Conservation (phyloP, 2,888 invertebrate species). For the Globia sparganii region DNA sequence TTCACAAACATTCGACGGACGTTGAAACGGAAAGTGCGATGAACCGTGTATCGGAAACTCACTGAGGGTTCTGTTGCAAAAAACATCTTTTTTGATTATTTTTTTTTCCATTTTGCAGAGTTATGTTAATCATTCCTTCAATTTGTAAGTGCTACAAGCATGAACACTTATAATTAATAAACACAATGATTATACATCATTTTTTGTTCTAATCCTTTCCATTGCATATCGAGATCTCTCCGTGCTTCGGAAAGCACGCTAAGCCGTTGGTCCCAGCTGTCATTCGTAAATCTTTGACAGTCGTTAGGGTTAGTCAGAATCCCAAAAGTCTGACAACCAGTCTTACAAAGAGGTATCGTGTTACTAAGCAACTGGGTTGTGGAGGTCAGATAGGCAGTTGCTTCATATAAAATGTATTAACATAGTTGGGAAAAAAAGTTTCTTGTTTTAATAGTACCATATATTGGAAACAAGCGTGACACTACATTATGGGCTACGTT, state of each 20-base stretch:
- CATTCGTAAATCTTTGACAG: neutral
- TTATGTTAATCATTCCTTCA: neutral
- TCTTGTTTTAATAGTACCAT: too few relatives aligned
- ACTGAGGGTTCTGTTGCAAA: conserved; percentile 23
- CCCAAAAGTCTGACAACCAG: neutral
- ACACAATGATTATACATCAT: neutral
- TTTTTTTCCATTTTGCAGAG: neutral
- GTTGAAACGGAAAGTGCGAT: conserved; percentile 40
- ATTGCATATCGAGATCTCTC: too few relatives aligned
- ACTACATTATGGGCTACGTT: neutral
- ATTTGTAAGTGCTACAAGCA: neutral
- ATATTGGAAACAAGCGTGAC: too few relatives aligned
- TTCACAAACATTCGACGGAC: conserved; percentile 53
- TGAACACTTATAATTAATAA: neutral
- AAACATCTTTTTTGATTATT: neutral
- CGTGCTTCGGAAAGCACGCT: too few relatives aligned
- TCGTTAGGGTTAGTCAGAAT: neutral
- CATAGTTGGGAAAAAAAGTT: too few relatives aligned
- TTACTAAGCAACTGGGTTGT: neutral
- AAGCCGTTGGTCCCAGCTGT: neutral
- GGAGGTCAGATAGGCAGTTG: neutral
- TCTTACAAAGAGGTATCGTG: neutral
- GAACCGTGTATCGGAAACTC: conserved; percentile 29
- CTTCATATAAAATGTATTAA: neutral
- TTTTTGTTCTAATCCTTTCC: neutral